Percentiles rank a stretch among this genome's conserved stretches.
These are phyloP conservation scores for Contarinia nasturtii DNA, from an alignment of 1,140 invertebrate species.

Conservation along the genomic window DNA sequence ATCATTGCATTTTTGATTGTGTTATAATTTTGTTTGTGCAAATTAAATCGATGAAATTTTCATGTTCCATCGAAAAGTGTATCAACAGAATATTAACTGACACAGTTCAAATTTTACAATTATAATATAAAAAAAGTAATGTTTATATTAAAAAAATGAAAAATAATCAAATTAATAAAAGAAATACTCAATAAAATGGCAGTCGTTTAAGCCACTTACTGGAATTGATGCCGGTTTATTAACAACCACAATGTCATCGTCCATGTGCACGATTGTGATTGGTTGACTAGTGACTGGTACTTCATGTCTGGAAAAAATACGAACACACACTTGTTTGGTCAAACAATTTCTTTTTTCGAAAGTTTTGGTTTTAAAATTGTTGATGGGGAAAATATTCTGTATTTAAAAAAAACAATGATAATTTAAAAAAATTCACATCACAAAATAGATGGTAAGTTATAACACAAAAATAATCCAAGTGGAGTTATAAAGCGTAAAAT, in stretches of 20 bases:
- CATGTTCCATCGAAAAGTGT: too few species aligned
- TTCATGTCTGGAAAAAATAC: conserved; percentile 78
- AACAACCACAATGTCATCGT: conserved; percentile 95
- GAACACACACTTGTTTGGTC: not conserved
- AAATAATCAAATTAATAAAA: not conserved
- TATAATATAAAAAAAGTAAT: too few species aligned
- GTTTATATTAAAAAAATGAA: conserved; percentile 2
- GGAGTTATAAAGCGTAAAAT: too few species aligned
- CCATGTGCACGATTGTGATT: conserved; percentile 90
- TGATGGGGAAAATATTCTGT: not conserved
- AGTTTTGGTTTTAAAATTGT: not conserved
- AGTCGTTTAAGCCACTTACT: conserved; percentile 66
- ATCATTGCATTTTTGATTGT: too few species aligned
- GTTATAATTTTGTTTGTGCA: too few species aligned
- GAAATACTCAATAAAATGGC: conserved; percentile 28
- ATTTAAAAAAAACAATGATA: not conserved
- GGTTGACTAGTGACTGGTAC: conserved; percentile 85
- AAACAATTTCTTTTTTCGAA: not conserved
- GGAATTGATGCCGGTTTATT: conserved; percentile 99
- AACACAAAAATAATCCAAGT: too few species aligned
- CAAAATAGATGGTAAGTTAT: too few species aligned
- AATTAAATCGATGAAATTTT: too few species aligned
- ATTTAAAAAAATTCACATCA: not conserved
- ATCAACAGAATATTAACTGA: not conserved
- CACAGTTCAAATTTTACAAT: not conserved